Evolutionary conservation across 1,140 invertebrate genomes (phyloP).

Genomic region (Leptopilina clavipes): DNA sequence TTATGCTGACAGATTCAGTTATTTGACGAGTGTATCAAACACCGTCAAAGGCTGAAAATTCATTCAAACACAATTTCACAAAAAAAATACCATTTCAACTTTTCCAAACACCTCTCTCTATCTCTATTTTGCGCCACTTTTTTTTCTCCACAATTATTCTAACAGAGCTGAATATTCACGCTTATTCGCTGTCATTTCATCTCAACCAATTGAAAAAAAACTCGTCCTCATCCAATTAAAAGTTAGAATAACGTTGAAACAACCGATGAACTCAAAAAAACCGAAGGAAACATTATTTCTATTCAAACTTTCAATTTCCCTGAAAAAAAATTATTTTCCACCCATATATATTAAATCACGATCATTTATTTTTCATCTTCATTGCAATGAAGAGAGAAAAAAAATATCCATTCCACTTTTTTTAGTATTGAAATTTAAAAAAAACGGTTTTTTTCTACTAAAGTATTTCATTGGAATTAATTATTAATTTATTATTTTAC

Average conservation of each 20-base stretch:
- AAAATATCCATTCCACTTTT: no score
- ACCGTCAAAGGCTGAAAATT: not conserved
- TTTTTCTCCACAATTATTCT: constrained; percentile 24
- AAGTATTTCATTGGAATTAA: no score
- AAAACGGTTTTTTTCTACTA: no score
- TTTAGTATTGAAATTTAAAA: no score
- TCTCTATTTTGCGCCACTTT: not conserved
- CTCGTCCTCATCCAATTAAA: constrained; percentile 19
- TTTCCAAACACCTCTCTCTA: constrained; percentile 2
- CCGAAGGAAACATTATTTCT: not conserved
- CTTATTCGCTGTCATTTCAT: constrained; percentile 21
- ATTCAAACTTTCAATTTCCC: constrained; percentile 3
- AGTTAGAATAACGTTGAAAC: constrained; percentile 11
- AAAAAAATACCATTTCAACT: not conserved
- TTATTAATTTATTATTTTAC: no score
- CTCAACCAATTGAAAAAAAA: not conserved
- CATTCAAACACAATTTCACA: not conserved
- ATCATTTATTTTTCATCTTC: no score
- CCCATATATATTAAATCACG: no score
- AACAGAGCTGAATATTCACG: constrained; percentile 20
- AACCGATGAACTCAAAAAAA: constrained; percentile 4
- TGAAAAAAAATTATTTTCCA: no score
- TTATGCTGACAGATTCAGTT: constrained; percentile 40
- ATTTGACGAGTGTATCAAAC: constrained; percentile 11
- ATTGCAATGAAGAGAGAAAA: no score